phyloP scores from a whole-genome alignment of 2,113 vertebrate genomes.

The Archocentrus centrarchus region DNA sequence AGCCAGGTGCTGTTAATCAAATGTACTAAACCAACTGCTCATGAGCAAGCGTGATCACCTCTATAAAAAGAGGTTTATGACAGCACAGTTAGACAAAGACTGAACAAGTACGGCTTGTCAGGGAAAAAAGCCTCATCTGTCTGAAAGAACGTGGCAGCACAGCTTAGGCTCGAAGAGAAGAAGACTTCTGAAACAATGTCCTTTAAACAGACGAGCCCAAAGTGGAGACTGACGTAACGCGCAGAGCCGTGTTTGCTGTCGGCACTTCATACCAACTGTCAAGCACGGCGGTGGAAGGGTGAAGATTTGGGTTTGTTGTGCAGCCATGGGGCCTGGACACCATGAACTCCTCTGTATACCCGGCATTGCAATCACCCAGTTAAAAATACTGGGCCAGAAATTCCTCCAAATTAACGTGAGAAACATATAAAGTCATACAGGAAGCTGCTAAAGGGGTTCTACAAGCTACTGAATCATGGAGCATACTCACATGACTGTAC shows the following conservation, averaged over 20 bases:
- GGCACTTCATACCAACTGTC: background rate
- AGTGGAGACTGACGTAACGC: too few relatives aligned
- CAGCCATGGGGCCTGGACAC: background rate
- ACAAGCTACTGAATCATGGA: background rate
- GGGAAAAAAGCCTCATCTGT: background rate
- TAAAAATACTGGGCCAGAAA: background rate
- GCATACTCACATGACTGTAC: too few relatives aligned
- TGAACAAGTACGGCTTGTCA: background rate
- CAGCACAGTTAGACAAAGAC: background rate
- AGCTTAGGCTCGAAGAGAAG: background rate
- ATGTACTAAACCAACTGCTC: background rate
- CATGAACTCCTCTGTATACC: background rate
- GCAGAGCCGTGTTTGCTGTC: background rate
- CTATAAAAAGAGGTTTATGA: background rate
- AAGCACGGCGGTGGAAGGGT: background rate
- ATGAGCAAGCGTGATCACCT: background rate
- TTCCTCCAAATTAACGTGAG: background rate
- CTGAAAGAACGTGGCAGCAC: background rate
- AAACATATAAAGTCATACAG: background rate
- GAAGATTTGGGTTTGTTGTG: background rate
- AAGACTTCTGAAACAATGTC: too few relatives aligned
- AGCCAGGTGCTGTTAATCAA: background rate
- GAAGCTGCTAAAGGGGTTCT: background rate
- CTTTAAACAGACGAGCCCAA: too few relatives aligned
- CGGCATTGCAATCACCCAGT: background rate